Conservation (phyloP, 2,113 vertebrate species). For the Leucoraja erinaceus region DNA sequence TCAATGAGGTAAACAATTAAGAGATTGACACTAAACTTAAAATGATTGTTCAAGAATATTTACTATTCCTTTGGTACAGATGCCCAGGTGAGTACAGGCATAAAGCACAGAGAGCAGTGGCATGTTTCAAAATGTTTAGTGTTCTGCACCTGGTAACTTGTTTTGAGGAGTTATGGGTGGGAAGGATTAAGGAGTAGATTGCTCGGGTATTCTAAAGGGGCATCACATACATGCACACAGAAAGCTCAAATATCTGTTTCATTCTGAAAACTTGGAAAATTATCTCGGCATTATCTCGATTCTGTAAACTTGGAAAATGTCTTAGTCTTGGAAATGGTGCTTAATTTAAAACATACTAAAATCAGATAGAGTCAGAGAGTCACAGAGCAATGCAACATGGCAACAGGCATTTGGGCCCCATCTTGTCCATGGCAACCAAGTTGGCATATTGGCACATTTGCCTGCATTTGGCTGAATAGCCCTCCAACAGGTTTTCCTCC, state of each 20-base stretch:
- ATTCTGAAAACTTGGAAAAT: neutral
- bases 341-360: neutral
- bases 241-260: neutral
- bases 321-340: neutral
- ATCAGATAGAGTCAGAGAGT: neutral
- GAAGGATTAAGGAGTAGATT: neutral
- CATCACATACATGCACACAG: neutral
- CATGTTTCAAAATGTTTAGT: neutral
- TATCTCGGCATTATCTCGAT: neutral
- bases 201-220: neutral
- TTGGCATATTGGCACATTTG: no score
- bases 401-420: no score
- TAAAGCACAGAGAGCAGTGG: neutral
- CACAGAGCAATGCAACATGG: no score
- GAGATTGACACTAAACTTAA: neutral
- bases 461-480: no score
- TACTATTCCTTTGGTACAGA: constrained; percentile 11
- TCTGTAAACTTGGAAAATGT: neutral
- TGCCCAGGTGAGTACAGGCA: neutral
- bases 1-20: neutral
- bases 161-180: neutral
- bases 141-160: neutral
- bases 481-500: no score
- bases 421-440: no score
- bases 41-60: neutral